Conservation (phyloP, 92 coral and sea anemone genomes). For the Phymanthus crucifer region DNA sequence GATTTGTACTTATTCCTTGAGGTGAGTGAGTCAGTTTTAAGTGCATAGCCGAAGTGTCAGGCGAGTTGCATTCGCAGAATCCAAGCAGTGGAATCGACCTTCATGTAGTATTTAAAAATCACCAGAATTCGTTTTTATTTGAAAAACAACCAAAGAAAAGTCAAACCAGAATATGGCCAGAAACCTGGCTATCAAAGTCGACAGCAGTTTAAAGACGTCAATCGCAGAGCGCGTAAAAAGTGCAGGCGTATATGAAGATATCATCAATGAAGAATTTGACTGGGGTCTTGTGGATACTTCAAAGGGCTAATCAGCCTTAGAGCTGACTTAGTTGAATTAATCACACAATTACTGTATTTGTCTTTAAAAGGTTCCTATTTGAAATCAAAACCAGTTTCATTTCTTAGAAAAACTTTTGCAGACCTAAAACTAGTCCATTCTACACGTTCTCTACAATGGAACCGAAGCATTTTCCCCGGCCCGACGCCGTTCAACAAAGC, state of each 20-base stretch:
- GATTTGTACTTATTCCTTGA: neutral
- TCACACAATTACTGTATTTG: neutral
- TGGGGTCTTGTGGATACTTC: slow-evolving; percentile 6
- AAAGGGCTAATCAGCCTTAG: slow-evolving; percentile 4
- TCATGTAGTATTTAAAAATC: neutral
- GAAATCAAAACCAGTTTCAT: neutral
- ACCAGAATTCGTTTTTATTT: neutral
- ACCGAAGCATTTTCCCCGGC: no score
- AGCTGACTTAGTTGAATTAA: neutral
- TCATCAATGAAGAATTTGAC: neutral
- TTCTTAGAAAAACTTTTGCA: neutral
- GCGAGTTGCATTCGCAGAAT: neutral
- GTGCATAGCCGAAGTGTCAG: neutral
- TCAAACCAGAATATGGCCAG: no score
- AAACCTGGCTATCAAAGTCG: neutral
- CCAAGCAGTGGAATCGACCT: neutral
- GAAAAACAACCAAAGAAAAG: neutral
- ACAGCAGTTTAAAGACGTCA: neutral
- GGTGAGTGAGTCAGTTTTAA: neutral
- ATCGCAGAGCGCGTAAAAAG: neutral
- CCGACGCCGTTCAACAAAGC: no score
- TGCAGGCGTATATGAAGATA: neutral
- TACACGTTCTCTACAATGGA: no score
- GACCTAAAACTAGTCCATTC: neutral
- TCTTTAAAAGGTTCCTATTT: neutral